Percentiles rank a stretch among this genome's conserved stretches.
Evolutionary conservation across 1,140 invertebrate genomes (phyloP).

Genomic region (Choristoneura fumiferana): DNA sequence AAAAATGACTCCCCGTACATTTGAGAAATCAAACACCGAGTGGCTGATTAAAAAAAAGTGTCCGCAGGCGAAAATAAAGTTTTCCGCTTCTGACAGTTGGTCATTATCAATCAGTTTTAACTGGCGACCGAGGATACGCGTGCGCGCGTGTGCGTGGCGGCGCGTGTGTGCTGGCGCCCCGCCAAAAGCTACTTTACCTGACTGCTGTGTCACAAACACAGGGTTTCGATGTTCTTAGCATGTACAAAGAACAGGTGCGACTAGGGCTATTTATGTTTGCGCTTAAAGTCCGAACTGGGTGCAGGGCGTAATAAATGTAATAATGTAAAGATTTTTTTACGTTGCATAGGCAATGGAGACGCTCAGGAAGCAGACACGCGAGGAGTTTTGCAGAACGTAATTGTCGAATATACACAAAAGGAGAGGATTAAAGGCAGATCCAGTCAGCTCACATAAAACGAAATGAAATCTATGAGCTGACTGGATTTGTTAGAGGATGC

Average conservation of each 20-base stretch:
- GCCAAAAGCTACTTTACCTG: background rate
- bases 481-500: too few species aligned
- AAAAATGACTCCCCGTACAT: constrained; percentile 62
- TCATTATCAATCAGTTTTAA: constrained; percentile 72
- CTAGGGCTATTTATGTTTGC: constrained; percentile 1
- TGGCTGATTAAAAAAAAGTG: constrained; percentile 42
- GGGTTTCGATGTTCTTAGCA: background rate
- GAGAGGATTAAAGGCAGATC: too few species aligned
- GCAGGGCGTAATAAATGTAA: background rate
- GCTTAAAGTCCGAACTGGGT: background rate
- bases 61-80: constrained; percentile 58
- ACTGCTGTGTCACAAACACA: constrained; percentile 12
- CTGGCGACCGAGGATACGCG: constrained; percentile 45
- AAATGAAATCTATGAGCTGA: too few species aligned
- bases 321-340: background rate
- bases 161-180: constrained; percentile 33
- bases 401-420: too few species aligned
- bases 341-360: constrained; percentile 4
- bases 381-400: too few species aligned
- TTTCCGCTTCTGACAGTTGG: constrained; percentile 62
- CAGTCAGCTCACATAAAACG: too few species aligned
- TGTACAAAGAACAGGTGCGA: background rate
- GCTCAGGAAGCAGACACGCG: background rate
- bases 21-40: constrained; percentile 58
- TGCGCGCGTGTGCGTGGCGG: constrained; percentile 29